Base-by-base conservation (phyloP, 2,888 invertebrate species). In the Parasteatoda lunata region DNA sequence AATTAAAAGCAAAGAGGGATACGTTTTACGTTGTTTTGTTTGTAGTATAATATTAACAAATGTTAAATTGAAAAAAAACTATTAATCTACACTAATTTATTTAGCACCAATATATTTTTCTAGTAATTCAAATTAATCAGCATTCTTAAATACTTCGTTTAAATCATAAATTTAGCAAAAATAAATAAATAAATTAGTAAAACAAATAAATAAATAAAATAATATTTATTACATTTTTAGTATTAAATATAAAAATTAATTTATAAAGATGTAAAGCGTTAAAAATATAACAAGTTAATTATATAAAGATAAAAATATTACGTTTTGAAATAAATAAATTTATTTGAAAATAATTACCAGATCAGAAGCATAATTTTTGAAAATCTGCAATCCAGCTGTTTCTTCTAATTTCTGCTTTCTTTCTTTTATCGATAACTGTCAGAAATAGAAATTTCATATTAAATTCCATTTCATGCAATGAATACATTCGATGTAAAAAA, bases 311-410 rank as follows among this genome's bases (percentile, higher is more conserved):
- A 13, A 8, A 71, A 71, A 3, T 71, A 49, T 48, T 49, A 71
- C 48, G 6, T 13, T 45, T 70, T 54, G 11, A 70, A 48, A 48
- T 47, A 30, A 30, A 30, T 47, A 75, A 30, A 9, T 5, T 30
- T 75, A 59, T 13, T 9, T n/a, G 4, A n/a, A n/a, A n/a, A n/a
- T 4, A 52, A 94, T 94, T 30, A 96, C 93, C 91, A 94, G 90
- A 89, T 95, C 96, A 89, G 95, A 95, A 13, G 96, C 95, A 91
- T 96, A 96, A 91, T 95, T 95, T 91, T 95, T 95, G 92, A 98
- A 97, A 91, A 98, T 96, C 92, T 98, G 98, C 91, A 96, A 96
- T 0, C 98, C 98, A 5, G 98, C 98, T 3, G 97, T 97, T 91
- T 97, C 97, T 92, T 98, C 97, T 52, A 99, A 94, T 76, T 97